Evolutionary conservation across 2,888 invertebrate genomes (phyloP).

Genomic region (Ellobium chinense): DNA sequence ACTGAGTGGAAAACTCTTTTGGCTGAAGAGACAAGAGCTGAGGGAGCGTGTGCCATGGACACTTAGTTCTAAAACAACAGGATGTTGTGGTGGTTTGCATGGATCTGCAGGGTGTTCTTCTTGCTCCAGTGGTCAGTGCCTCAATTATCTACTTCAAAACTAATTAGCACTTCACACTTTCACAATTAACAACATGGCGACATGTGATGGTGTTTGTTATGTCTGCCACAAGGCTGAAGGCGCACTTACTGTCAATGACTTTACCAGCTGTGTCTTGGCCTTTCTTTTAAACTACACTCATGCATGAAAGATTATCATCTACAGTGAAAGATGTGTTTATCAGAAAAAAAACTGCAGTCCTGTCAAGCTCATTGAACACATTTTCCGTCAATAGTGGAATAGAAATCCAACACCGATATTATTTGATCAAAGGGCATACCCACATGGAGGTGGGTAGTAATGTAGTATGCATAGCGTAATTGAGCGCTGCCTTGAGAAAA

Average conservation of each 20-base stretch:
- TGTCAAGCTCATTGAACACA: neutral
- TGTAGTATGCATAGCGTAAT: neutral
- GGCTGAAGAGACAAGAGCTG: neutral
- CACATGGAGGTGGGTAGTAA: neutral
- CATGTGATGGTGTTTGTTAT: neutral
- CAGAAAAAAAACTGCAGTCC: neutral
- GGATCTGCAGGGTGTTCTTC: neutral
- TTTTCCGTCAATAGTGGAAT: neutral
- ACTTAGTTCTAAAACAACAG: neutral
- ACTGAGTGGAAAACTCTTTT: neutral
- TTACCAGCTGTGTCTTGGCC: neutral
- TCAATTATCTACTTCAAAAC: neutral
- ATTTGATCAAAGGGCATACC: neutral
- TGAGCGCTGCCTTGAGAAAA: neutral
- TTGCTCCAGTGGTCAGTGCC: neutral
- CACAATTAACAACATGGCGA: neutral
- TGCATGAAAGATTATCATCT: neutral
- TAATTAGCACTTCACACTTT: neutral
- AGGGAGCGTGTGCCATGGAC: neutral
- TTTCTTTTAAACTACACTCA: neutral
- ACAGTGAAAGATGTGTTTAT: neutral
- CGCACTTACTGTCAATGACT: neutral
- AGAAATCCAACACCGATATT: neutral
- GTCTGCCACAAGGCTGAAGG: neutral
- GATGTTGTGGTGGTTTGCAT: neutral